Evolutionary conservation across 2,888 invertebrate species (phyloP).

Genomic region (Synanthedon vespiformis): DNA sequence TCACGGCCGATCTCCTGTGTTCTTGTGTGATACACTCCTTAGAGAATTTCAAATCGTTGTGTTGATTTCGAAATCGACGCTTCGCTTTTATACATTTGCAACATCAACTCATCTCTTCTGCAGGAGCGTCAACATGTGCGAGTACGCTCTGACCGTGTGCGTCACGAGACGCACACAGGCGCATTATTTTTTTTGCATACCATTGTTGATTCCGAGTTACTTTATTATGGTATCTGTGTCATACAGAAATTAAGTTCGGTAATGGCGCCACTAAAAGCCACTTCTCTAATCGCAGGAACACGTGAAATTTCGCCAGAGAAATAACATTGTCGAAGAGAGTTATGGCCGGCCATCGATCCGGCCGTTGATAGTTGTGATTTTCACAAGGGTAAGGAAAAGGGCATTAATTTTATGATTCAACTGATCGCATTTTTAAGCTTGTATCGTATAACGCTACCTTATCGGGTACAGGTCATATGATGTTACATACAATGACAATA

Average conservation of each 20-base stretch:
- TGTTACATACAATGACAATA: slow-evolving; percentile 15
- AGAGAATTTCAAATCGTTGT: slow-evolving; percentile 62
- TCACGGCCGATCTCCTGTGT: slow-evolving; percentile 38
- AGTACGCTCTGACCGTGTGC: slow-evolving; percentile 11
- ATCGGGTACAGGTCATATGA: slow-evolving; percentile 16
- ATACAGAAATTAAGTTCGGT: slow-evolving; percentile 26
- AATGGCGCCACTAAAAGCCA: slow-evolving; percentile 21
- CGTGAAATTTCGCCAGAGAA: slow-evolving; percentile 17
- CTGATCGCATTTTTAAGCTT: slow-evolving; percentile 17
- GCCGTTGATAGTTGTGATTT: slow-evolving; percentile 4
- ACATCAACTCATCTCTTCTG: slow-evolving; percentile 57
- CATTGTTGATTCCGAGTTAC: slow-evolving; percentile 37
- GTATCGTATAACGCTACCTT: slow-evolving; percentile 17
- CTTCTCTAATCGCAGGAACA: slow-evolving; percentile 20
- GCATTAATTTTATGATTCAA: slow-evolving; percentile 19
- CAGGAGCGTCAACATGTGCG: slow-evolving; percentile 28
- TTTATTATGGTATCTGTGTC: slow-evolving; percentile 54
- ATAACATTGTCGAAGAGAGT: slow-evolving; percentile 10
- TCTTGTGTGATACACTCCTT: slow-evolving; percentile 52
- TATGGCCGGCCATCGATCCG: slow-evolving; percentile 2
- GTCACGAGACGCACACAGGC: slow-evolving; percentile 23
- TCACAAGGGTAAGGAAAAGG: slow-evolving; percentile 4
- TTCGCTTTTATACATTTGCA: slow-evolving; percentile 66
- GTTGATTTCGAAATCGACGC: slow-evolving; percentile 66
- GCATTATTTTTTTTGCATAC: slow-evolving; percentile 48